phyloP scores from a whole-genome alignment of 2,113 vertebrate species.

The Podarcis cretensis region DNA sequence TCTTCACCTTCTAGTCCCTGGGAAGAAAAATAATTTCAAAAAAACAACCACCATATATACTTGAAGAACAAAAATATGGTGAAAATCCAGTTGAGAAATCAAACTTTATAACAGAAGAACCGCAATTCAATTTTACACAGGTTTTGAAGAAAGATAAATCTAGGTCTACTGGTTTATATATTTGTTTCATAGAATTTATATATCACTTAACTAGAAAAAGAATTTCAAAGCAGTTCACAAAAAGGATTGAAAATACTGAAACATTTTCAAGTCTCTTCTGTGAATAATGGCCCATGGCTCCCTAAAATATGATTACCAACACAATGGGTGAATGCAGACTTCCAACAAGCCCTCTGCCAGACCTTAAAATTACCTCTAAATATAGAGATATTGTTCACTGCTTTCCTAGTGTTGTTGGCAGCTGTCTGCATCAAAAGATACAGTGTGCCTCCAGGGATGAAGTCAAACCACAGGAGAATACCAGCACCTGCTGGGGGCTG shows the following conservation, averaged over 20 bases:
- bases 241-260: not conserved
- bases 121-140: not conserved
- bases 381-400: not conserved
- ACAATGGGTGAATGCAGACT: not conserved
- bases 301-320: not conserved
- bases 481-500: too few species aligned
- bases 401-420: too few species aligned
- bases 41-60: not conserved
- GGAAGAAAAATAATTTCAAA: slow-evolving; percentile 10
- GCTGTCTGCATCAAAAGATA: too few species aligned
- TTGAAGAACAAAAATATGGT: not conserved
- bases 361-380: not conserved
- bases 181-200: too few species aligned
- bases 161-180: not conserved
- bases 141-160: not conserved
- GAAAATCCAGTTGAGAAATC: not conserved
- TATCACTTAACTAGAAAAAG: too few species aligned
- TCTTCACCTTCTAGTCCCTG: slow-evolving; percentile 98
- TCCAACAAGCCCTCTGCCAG: not conserved
- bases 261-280: not conserved
- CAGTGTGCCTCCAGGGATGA: too few species aligned
- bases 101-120: not conserved
- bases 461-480: too few species aligned
- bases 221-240: too few species aligned
- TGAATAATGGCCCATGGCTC: not conserved